Base-by-base conservation (phyloP, 2,888 invertebrate genomes). In the Tipula unca region DNA sequence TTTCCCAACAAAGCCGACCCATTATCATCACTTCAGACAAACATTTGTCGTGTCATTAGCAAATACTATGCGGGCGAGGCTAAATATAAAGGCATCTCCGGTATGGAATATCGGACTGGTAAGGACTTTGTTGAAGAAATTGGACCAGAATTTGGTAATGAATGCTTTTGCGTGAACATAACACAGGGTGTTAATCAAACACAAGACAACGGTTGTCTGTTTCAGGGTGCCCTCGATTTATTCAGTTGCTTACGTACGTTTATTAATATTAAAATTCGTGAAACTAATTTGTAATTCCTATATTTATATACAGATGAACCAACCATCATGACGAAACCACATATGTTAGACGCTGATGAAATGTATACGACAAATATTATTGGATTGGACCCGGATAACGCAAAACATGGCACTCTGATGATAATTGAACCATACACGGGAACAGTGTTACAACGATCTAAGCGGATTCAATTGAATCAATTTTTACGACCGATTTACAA, bases 351-450 rank as follows among this genome's bases (percentile, higher is more conserved):
- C 87, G 94, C 93, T 10, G 93, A 94, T 87, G 89, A 91, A 85
- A 90, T 89, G 20, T 95, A 95, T 88, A 89, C 90, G 0, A 91
- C 92, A 85, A 92, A 92, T 36, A 93, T 95, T 13, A 90, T 92
- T 3, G 95, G 95, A 48, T 89, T 95, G 85, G 89, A 90, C 0
- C 94, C 95, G 0, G 89, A 92, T 86, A 90, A 90, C 87, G 91
- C 92, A 3, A 89, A 91, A 25, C 96, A 96, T 89, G 92, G 93
- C 88, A 94, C 94, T 54, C 94, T 92, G 88, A 90, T 95, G 17
- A 94, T 94, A 87, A 90, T 96, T 85, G 96, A 96, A 90, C 94
- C 95, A 86, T 91, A 92, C 86, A 94, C 94, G 0, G 95, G 95
- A 6, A 92, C 92, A 0, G 93, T 94, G 0, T 87, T 95, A 3